Conservation (phyloP, 2,113 vertebrate species). For the Sialia sialis region DNA sequence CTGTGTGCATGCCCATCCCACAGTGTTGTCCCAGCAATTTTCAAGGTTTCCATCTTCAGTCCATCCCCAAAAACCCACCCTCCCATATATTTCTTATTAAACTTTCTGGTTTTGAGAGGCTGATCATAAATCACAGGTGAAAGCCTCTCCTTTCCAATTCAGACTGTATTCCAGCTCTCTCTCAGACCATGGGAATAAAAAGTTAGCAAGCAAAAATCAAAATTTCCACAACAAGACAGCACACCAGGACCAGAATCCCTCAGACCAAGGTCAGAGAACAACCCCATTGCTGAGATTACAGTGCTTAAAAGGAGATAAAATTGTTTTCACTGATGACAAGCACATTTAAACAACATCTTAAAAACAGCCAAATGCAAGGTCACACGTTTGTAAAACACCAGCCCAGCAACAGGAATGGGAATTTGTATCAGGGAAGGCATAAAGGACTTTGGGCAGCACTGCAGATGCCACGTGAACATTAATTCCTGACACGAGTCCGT, state of each 20-base stretch:
- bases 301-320: not conserved
- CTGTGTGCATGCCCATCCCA: fast-evolving
- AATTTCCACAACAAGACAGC: not conserved
- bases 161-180: not conserved
- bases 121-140: not conserved
- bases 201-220: not conserved
- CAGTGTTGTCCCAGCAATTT: not conserved
- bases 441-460: not conserved
- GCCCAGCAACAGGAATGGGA: not conserved
- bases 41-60: not conserved
- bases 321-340: not conserved
- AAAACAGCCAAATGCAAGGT: not conserved
- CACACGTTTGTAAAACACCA: not conserved
- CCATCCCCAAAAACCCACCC: not conserved
- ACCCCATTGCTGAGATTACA: not conserved
- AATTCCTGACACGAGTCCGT: not conserved
- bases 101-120: not conserved
- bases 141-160: not conserved
- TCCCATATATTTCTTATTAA: not conserved
- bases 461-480: not conserved
- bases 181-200: not conserved
- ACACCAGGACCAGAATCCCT: not conserved
- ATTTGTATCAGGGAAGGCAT: not conserved
- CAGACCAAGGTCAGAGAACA: not conserved
- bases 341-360: not conserved